Percentiles rank a stretch among this genome's conserved stretches.
phyloP scores from a whole-genome alignment of 2,888 invertebrate species.

The Tryphoninae sp. region DNA sequence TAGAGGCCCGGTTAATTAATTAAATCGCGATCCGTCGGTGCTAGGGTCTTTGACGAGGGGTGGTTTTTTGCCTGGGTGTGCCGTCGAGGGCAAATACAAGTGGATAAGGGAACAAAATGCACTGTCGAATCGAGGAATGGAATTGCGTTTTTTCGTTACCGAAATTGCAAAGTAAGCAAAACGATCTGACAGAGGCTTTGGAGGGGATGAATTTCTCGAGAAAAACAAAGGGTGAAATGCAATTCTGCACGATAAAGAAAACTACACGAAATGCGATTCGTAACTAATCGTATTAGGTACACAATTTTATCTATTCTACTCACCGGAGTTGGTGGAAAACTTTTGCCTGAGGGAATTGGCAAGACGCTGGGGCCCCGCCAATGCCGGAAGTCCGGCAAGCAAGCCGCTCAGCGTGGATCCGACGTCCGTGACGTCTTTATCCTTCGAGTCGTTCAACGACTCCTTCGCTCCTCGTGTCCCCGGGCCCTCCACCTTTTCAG shows the following conservation, averaged over 20 bases:
- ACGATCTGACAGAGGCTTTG: neutral
- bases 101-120: conserved; percentile 17
- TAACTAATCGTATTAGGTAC: neutral
- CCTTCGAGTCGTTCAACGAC: conserved; percentile 79
- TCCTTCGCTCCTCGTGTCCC: conserved; percentile 78
- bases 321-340: conserved; percentile 79
- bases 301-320: conserved; percentile 67
- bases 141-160: conserved; percentile 5
- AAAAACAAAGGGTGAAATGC: neutral
- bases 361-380: conserved; percentile 80
- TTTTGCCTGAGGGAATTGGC: conserved; percentile 79
- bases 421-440: conserved; percentile 75
- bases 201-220: neutral
- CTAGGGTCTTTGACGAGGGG: conserved; percentile 47
- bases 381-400: conserved; percentile 79
- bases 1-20: conserved; percentile 62
- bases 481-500: conserved; percentile 81
- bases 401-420: conserved; percentile 78
- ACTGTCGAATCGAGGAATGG: neutral
- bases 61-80: conserved; percentile 46
- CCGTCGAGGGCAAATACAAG: conserved; percentile 44
- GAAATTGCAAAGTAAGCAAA: conserved; percentile 7
- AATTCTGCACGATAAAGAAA: neutral
- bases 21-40: conserved; percentile 64
- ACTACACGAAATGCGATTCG: neutral